Evolutionary conservation across 2,797 vertebrate species (phyloP), one percentile per base, ranked within the genome.

Genomic region (Lophotriccus pileatus): DNA sequence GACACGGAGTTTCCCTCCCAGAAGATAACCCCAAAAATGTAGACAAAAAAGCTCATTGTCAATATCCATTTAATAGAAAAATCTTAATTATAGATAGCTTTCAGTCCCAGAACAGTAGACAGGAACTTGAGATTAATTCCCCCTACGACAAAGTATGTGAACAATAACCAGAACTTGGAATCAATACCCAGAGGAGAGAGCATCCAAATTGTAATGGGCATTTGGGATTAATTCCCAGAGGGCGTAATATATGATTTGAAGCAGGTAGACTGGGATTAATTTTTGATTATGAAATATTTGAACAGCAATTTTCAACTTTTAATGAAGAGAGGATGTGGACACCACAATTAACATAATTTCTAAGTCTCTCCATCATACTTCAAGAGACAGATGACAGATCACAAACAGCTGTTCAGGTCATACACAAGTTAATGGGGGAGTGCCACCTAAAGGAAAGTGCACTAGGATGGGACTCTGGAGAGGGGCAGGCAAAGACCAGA

Each of bases 41-140:
- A 93, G 80, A 67, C 0, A 0, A 63, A 53, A 87, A 85, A 91
- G 47, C 74, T 90, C 83, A 73, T 82, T 1, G 4, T 89, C 85
- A 90, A 96, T 95, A 94, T 32, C 93, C 80, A 83, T 90, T 95
- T 95, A 97, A 94, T 94, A 94, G 85, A 94, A 96, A 96, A 96
- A 95, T 93, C 90, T 97, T 96, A 97, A 96, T 96, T 97, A 97
- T 95, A 97, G 93, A 87, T 95, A 96, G 95, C 75, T 96, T 96
- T 94, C 70, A 85, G 93, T 97, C 95, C 96, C 95, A 96, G 95
- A 96, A 95, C 93, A 95, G 91, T 90, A 93, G 83, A 93, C 0
- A 1, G 95, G 91, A 95, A 93, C 96, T 90, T 95, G 95, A 96
- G 96, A 97, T 96, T 97, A 93, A 97, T 96, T 96, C 91, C 94